Evolutionary conservation across 2,888 invertebrate species (phyloP).

Genomic region (Rhagonycha lutea): DNA sequence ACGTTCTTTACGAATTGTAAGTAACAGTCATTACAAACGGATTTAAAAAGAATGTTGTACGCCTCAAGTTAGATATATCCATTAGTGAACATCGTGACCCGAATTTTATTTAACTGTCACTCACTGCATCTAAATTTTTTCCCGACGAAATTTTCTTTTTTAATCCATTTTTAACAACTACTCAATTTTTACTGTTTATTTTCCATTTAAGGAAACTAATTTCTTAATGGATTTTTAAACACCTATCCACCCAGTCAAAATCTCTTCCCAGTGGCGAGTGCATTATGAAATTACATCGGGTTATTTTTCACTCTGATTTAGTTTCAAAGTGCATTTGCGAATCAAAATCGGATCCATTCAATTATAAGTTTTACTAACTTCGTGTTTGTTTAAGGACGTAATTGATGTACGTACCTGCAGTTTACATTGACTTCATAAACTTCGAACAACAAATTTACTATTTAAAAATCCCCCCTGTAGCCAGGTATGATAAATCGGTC

Average conservation of each 20-base stretch:
- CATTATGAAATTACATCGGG: background rate
- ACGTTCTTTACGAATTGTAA: constrained; percentile 3
- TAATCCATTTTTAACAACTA: background rate
- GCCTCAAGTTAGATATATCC: constrained; percentile 4
- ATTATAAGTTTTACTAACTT: background rate
- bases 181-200: background rate
- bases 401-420: background rate
- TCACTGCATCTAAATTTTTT: background rate
- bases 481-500: too few species aligned
- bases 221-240: background rate
- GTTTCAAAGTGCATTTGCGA: background rate
- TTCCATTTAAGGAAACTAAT: background rate
- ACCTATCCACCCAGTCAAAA: background rate
- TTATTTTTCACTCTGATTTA: background rate
- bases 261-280: background rate
- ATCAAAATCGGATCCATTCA: background rate
- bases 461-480: background rate
- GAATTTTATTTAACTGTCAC: background rate
- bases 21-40: constrained; percentile 2
- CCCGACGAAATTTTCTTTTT: background rate
- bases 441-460: background rate
- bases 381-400: background rate
- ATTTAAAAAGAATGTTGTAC: constrained; percentile 14
- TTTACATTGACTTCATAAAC: background rate
- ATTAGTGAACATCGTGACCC: constrained; percentile 9